phyloP scores from a whole-genome alignment of 2,888 invertebrate genomes.

The Erannis defoliaria region DNA sequence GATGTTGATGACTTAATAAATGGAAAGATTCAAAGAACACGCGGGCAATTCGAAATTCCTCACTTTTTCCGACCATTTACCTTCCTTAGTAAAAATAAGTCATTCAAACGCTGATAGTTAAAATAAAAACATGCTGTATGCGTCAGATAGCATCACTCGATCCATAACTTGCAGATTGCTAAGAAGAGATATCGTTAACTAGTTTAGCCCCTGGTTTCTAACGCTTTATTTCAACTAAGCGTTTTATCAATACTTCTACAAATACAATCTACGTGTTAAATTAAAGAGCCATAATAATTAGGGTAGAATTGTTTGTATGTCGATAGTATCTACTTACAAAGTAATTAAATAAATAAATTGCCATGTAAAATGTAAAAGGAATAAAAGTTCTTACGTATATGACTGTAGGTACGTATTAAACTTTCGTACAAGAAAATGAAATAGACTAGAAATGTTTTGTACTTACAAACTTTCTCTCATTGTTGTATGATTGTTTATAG shows the following conservation, averaged over 20 bases:
- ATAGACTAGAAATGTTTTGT: neutral
- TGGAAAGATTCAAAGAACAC: too few relatives aligned
- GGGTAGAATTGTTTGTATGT: too few relatives aligned
- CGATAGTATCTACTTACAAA: too few relatives aligned
- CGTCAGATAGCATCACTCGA: slow-evolving; percentile 28
- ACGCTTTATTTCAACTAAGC: slow-evolving; percentile 4
- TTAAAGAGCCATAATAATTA: too few relatives aligned
- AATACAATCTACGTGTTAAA: too few relatives aligned
- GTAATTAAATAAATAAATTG: too few relatives aligned
- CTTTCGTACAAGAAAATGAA: neutral
- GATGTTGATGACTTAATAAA: too few relatives aligned
- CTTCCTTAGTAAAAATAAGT: slow-evolving; percentile 6
- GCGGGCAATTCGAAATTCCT: neutral
- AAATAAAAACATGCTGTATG: slow-evolving; percentile 39
- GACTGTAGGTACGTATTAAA: too few relatives aligned
- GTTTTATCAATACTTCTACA: too few relatives aligned
- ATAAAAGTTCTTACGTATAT: too few relatives aligned
- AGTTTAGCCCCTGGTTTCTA: slow-evolving; percentile 17
- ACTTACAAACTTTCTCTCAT: slow-evolving; percentile 15
- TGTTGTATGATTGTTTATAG: neutral
- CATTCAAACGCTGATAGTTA: slow-evolving; percentile 30
- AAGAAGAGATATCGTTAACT: slow-evolving; percentile 47
- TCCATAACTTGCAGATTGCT: slow-evolving; percentile 50
- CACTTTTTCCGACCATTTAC: neutral
- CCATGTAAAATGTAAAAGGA: too few relatives aligned